A percentile compares a stretch with the other conserved stretches of the same genome.
These are phyloP conservation scores for Drosophila nigricruria DNA, from an alignment of 2,888 invertebrate species.

Conservation along the genomic window DNA sequence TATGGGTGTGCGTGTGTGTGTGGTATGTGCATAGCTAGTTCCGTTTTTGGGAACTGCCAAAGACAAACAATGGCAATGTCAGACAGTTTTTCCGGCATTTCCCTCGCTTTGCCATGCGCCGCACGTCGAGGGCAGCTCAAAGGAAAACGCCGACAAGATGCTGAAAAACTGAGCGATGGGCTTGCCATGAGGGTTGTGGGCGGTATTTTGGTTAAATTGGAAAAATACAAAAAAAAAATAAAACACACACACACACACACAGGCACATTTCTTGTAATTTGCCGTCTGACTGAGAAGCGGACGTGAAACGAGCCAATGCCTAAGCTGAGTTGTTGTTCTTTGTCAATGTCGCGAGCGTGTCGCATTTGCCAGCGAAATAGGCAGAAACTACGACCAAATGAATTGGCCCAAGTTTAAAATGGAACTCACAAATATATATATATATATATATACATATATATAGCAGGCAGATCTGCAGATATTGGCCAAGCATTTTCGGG, in stretches of 20 bases:
- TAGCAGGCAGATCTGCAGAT: slow-evolving; percentile 2
- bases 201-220: slow-evolving; percentile 20
- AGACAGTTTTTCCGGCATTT: slow-evolving; percentile 68
- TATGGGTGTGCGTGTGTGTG: slow-evolving; percentile 13
- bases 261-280: slow-evolving; percentile 32
- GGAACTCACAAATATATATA: neutral
- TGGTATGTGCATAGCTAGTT: slow-evolving; percentile 42
- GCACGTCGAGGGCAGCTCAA: slow-evolving; percentile 66
- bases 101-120: slow-evolving; percentile 59
- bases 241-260: too few relatives aligned
- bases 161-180: slow-evolving; percentile 23
- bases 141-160: slow-evolving; percentile 47
- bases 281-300: slow-evolving; percentile 40
- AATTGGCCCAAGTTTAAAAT: slow-evolving; percentile 46
- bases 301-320: slow-evolving; percentile 36
- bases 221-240: slow-evolving; percentile 8
- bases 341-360: slow-evolving; percentile 60
- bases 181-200: neutral
- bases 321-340: slow-evolving; percentile 36
- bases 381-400: slow-evolving; percentile 30
- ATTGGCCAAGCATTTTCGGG: slow-evolving; percentile 23
- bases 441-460: neutral
- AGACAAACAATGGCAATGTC: slow-evolving; percentile 61
- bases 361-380: slow-evolving; percentile 39
- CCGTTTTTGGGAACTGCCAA: slow-evolving; percentile 63